Evolutionary conservation across 2,797 vertebrate genomes (phyloP).

Genomic region (Siniperca scherzeri): DNA sequence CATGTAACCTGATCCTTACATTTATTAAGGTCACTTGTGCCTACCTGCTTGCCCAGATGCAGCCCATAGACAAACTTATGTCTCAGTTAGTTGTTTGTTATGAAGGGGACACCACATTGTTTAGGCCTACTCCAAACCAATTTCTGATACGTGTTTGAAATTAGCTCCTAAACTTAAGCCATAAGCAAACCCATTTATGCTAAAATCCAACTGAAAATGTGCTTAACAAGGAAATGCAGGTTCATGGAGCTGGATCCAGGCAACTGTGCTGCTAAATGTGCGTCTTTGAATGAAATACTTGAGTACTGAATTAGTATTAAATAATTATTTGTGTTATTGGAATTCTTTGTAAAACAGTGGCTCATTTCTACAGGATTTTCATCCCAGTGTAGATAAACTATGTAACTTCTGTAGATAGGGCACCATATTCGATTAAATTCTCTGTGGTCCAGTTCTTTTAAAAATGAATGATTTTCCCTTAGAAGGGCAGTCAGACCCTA

Average conservation of each 20-base stretch:
- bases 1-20: background rate
- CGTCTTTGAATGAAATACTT: constrained; percentile 11
- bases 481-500: background rate
- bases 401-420: background rate
- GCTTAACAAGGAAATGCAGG: background rate
- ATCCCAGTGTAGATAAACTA: background rate
- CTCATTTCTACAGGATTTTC: background rate
- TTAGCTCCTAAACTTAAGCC: background rate
- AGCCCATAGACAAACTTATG: background rate
- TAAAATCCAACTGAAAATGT: background rate
- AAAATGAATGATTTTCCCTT: rapidly evolving
- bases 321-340: background rate
- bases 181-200: background rate
- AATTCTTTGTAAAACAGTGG: background rate
- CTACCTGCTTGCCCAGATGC: constrained; percentile 4
- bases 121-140: background rate
- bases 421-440: background rate
- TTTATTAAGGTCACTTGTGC: constrained; percentile 17
- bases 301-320: constrained; percentile 20
- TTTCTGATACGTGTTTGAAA: background rate
- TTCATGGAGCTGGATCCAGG: background rate
- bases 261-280: constrained; percentile 15
- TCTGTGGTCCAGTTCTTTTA: background rate
- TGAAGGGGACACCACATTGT: background rate
- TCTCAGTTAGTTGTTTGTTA: background rate